Evolutionary conservation across 2,797 vertebrate genomes (phyloP).

Genomic region (Rhabdophis nuchalis): DNA sequence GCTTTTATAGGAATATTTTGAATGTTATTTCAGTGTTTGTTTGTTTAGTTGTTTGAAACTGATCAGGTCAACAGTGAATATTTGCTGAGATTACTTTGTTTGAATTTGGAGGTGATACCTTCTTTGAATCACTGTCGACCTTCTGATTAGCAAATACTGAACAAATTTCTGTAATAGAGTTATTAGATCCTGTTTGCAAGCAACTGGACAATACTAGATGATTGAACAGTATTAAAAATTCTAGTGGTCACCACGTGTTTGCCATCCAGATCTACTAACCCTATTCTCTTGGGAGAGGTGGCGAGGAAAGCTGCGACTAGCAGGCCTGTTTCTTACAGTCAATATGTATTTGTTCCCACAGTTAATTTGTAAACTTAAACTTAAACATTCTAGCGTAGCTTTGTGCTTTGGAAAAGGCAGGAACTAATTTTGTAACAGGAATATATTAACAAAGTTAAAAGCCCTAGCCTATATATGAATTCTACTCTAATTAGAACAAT

Average conservation of each 20-base stretch:
- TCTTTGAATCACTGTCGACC: not conserved
- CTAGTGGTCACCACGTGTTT: not conserved
- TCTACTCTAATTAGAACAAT: not conserved
- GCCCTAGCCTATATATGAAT: not conserved
- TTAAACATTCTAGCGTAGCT: conserved; percentile 37
- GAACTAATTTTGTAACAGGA: not conserved
- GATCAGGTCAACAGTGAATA: not conserved
- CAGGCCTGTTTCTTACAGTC: not conserved
- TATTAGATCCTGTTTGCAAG: not conserved
- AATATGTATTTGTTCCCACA: conserved; percentile 35
- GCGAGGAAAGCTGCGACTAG: not conserved
- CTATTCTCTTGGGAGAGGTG: not conserved
- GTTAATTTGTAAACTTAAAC: conserved; percentile 48
- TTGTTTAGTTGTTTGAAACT: too few relatives aligned
- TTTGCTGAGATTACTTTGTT: not conserved
- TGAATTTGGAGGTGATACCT: not conserved
- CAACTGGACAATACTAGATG: not conserved
- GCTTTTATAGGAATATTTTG: not conserved
- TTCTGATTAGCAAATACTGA: not conserved
- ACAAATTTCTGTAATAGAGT: not conserved
- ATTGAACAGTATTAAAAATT: not conserved
- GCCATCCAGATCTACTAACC: not conserved
- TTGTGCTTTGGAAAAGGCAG: conserved; percentile 6
- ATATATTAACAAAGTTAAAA: not conserved
- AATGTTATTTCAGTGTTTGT: not conserved